A percentile compares a stretch with the other conserved stretches of the same genome.
phyloP scores from a whole-genome alignment of 2,113 vertebrate species.

The Machaerirhynchus nigripectus region DNA sequence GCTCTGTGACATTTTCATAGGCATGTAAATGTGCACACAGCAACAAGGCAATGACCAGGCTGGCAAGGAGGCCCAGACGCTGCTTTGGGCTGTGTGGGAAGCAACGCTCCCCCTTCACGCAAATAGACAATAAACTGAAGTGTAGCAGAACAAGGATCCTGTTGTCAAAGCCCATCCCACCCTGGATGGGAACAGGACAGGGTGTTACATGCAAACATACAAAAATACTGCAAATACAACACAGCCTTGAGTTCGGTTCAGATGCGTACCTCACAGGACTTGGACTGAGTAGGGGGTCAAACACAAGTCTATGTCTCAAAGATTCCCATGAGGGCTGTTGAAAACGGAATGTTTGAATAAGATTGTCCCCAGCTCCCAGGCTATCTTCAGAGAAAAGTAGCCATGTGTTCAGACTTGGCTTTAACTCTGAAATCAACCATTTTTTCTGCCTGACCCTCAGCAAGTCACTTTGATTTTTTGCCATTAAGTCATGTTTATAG shows the following conservation, averaged over 20 bases:
- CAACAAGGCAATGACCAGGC: not conserved
- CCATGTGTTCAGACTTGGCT: not conserved
- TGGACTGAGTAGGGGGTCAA: not conserved
- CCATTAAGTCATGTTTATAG: not conserved
- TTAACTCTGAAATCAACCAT: not conserved
- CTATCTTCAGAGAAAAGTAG: not conserved
- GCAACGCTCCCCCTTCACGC: not conserved
- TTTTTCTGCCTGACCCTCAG: not conserved
- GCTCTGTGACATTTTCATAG: constrained; percentile 5
- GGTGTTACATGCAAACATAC: constrained; percentile 7
- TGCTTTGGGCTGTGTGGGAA: constrained; percentile 20
- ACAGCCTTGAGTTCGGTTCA: not conserved
- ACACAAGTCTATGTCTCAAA: not conserved
- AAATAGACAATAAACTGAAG: constrained; percentile 43
- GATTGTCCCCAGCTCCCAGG: not conserved
- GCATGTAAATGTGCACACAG: not conserved
- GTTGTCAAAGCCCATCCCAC: constrained; percentile 15
- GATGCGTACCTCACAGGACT: not conserved
- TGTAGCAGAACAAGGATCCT: constrained; percentile 37
- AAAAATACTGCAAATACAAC: not conserved
- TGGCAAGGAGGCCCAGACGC: not conserved
- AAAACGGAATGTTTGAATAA: not conserved
- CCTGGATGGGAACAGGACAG: constrained; percentile 14
- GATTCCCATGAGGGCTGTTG: not conserved
- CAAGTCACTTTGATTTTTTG: not conserved